Percentiles rank a stretch among this genome's conserved stretches.
Conservation (phyloP, 2,113 vertebrate species). For the Malurus melanocephalus region DNA sequence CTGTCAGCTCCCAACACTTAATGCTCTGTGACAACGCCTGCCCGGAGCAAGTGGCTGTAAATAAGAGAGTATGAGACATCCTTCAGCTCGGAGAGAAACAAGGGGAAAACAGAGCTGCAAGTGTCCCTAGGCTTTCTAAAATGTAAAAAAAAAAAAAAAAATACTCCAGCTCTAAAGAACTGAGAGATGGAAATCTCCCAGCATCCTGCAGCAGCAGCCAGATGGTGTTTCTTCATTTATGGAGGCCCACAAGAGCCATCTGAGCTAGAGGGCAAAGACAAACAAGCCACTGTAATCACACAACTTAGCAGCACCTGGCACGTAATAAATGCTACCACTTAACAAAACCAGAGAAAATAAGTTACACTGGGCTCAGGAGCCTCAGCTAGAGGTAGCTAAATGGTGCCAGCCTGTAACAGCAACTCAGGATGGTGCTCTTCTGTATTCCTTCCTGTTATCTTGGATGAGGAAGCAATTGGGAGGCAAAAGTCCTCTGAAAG, state of each 20-base stretch:
- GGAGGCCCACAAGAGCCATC: background rate
- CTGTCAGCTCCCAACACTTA: background rate
- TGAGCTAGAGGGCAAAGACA: constrained; percentile 39
- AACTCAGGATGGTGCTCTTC: background rate
- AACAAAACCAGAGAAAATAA: background rate
- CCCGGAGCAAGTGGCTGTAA: background rate
- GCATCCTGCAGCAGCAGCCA: constrained; percentile 30
- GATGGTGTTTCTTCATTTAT: constrained; percentile 35
- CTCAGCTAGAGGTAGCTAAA: background rate
- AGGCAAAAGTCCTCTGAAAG: background rate
- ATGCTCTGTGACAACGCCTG: background rate
- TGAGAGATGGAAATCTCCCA: constrained; percentile 17
- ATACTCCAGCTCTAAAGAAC: background rate
- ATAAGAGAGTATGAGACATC: background rate
- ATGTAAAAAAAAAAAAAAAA: background rate
- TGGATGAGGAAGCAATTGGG: background rate
- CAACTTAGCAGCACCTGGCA: constrained; percentile 20
- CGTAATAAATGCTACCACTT: constrained; percentile 21
- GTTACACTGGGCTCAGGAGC: background rate
- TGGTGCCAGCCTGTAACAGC: background rate
- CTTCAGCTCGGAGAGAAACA: background rate
- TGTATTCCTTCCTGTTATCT: background rate
- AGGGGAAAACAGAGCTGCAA: background rate
- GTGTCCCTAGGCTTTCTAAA: constrained; percentile 14
- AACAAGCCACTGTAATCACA: constrained; percentile 25